These are phyloP conservation scores for Crambe crambe DNA, from an alignment of 37 sponge, comb jelly and placozoan species.

Conservation along the genomic window DNA sequence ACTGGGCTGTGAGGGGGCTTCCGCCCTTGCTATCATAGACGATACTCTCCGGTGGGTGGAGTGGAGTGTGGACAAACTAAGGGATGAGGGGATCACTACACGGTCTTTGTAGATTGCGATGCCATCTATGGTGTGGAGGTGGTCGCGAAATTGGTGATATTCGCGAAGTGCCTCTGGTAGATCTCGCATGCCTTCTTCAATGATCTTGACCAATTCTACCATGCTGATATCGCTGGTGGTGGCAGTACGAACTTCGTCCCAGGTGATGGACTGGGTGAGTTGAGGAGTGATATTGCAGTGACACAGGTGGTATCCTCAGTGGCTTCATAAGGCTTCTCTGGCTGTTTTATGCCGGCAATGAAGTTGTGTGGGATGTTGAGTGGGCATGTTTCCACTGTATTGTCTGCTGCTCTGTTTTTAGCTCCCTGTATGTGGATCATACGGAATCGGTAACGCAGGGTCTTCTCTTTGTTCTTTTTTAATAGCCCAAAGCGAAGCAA, in stretches of 20 bases:
- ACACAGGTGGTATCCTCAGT: not conserved
- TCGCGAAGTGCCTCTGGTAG: conserved; percentile 23
- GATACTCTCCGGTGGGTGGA: conserved; percentile 33
- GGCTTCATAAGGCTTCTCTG: not conserved
- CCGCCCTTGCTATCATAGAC: conserved; percentile 38
- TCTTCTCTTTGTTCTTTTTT: conserved; percentile 33
- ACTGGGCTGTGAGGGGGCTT: conserved; percentile 36
- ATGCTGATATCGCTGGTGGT: conserved; percentile 22
- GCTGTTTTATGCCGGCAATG: conserved; percentile 9
- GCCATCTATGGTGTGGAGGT: conserved; percentile 42
- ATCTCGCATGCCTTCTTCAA: conserved; percentile 49
- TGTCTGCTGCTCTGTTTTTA: conserved; percentile 28
- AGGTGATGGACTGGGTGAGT: conserved; percentile 18
- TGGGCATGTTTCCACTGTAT: conserved; percentile 6
- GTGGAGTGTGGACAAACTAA: conserved; percentile 36
- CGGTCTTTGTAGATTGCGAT: conserved; percentile 43
- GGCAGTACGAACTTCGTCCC: conserved; percentile 27
- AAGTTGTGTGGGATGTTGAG: conserved; percentile 14
- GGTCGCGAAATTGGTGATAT: conserved; percentile 40
- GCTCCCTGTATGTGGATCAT: conserved; percentile 45
- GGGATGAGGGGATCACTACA: conserved; percentile 40
- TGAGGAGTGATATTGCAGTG: conserved; percentile 9
- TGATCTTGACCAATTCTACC: conserved; percentile 16
- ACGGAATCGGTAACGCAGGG: conserved; percentile 24
- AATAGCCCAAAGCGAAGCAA: conserved; percentile 14